Base-by-base conservation (phyloP, 1,140 invertebrate genomes). In the Harlomillsia oculata region DNA sequence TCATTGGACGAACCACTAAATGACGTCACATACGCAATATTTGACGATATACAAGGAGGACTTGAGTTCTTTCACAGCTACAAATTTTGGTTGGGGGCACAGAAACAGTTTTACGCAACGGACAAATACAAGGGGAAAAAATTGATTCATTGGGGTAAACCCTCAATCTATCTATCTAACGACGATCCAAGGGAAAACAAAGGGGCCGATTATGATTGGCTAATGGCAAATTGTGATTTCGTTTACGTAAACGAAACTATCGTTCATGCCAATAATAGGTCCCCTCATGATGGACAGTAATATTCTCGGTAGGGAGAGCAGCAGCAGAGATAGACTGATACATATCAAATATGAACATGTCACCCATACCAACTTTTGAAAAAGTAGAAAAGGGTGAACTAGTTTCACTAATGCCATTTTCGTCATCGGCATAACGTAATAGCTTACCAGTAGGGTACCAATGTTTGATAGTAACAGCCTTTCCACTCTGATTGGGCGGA, bases 111-210 rank as follows among this genome's bases (percentile, higher is more conserved):
- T 18, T 13, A 23, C 18, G 30, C 37, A 8, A 34, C 34, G 32
- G 11, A 14, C 13, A 8, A 23, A 5, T 50, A 50, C 48, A 50
- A 14, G 18, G 36, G 37, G 11, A 16, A 16, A 3, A 13, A 8
- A 18, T 16, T 29, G 23, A 50, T 50, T 21, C 20, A 5, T 11
- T 50, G 48, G 48, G 48, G 48, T 6, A 50, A 50, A 16, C 48
- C 48, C 18, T 37, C 25, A n/a, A 50, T 50, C 23, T 50, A 21
- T 16, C n/a, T 34, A 4, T 32, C 5, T 26, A 50, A 50, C 21
- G 30, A 32, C 20, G 48, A 50, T 21, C 48, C 48, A 13, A 6
- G 48, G 5, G 30, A 26, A 4, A 34, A 21, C 8, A 3, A 2
- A 2, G 16, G 20, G 5, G 5, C 26, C 3, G 48, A 50, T 11